Base-by-base conservation (phyloP, 1,140 invertebrate species). In the Anadara kagoshimensis region DNA sequence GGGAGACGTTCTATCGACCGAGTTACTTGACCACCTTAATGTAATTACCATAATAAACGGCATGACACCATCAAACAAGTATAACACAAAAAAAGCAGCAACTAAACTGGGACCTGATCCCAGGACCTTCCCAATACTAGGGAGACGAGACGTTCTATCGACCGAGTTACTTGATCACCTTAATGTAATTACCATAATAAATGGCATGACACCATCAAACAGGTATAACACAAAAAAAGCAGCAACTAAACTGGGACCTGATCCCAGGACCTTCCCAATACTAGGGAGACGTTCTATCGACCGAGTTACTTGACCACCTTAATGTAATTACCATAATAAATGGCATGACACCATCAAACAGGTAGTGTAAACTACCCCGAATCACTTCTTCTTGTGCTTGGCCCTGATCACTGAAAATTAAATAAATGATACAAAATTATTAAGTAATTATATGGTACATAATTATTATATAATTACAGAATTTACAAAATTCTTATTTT, bases 321-420 rank as follows among this genome's bases (percentile, higher is more conserved):
- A 5, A 43, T 53, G 20, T 14, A 5, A 7, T 66, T 76, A 86
- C 85, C 79, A 85, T 83, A 12, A 88, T 68, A 61, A 86, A 84
- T 57, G 85, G 86, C 82, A 88, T 81, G 65, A 85, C 83, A 20
- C 76, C 83, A 62, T 85, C 85, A 76, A 88, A 86, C 49, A 86
- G 56, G 64, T 88, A 88, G 51, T 87, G 84, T 0, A 88, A 61
- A 36, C 59, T 74, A 10, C 81, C 82, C 64, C 82, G 67, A 44
- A 82, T 71, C 0, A 57, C 56, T 51, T 85, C 80, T 36, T 76
- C 59, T 14, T 73, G 71, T 24, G 51, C 65, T 0, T 53, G 26
- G 16, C 76, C 75, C 20, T 67, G 64, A 12, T 86, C 80, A 80
- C 85, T 86, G 77, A 36, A 72, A 75, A 43, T 63, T 2, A 57